phyloP scores from a whole-genome alignment of 2,888 invertebrate genomes.

The Cyclophora albipunctata region DNA sequence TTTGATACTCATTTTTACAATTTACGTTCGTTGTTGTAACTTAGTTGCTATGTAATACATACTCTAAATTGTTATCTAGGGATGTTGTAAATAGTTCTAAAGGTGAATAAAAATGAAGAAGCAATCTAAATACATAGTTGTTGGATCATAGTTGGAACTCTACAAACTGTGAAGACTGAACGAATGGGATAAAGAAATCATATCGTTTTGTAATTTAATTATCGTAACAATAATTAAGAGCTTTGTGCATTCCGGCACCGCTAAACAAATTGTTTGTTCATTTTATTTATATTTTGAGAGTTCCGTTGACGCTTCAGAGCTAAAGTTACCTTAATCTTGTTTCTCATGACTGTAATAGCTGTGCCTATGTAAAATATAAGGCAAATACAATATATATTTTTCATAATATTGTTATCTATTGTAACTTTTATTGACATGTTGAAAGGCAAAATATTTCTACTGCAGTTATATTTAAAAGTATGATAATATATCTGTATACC shows the following conservation, averaged over 20 bases:
- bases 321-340: neutral
- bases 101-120: constrained; percentile 38
- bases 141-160: constrained; percentile 66
- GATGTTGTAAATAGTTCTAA: constrained; percentile 56
- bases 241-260: constrained; percentile 52
- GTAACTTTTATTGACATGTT: no score
- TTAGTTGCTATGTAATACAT: constrained; percentile 43
- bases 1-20: constrained; percentile 45
- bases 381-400: neutral
- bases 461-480: no score
- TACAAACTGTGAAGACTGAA: constrained; percentile 72
- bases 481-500: no score
- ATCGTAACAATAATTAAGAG: constrained; percentile 60
- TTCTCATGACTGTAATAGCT: neutral
- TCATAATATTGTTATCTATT: neutral
- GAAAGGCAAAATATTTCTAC: no score
- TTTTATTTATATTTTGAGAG: neutral
- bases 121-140: constrained; percentile 60
- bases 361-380: neutral
- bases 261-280: constrained; percentile 36
- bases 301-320: neutral
- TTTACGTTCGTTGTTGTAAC: constrained; percentile 37
- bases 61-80: constrained; percentile 49
- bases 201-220: constrained; percentile 73
- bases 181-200: constrained; percentile 68